A percentile compares a stretch with the other conserved stretches of the same genome.
phyloP scores from a whole-genome alignment of 2,888 invertebrate genomes.

The Ecliptopera silaceata region DNA sequence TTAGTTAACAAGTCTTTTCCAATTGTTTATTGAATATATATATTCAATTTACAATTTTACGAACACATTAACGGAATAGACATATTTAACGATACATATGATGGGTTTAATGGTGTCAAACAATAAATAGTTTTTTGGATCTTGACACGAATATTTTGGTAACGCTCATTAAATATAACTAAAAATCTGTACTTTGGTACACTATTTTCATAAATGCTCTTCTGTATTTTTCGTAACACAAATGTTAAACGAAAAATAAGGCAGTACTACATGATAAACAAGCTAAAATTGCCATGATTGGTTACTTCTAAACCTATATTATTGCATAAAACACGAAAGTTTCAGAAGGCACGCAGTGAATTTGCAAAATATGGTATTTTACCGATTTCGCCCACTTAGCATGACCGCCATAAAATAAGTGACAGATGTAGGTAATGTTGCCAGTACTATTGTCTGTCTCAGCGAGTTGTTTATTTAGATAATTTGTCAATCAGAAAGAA shows the following conservation, averaged over 20 bases:
- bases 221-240: slow-evolving; percentile 44
- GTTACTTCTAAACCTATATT: slow-evolving; percentile 18
- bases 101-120: slow-evolving; percentile 33
- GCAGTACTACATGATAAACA: slow-evolving; percentile 30
- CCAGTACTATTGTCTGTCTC: too few relatives aligned
- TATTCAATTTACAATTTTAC: slow-evolving; percentile 31
- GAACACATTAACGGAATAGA: slow-evolving; percentile 52
- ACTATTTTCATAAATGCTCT: slow-evolving; percentile 56
- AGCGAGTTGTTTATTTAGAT: too few relatives aligned
- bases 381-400: too few relatives aligned
- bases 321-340: slow-evolving; percentile 21
- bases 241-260: slow-evolving; percentile 39
- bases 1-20: slow-evolving; percentile 53
- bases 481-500: too few relatives aligned
- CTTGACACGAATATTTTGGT: slow-evolving; percentile 41
- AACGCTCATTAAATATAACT: slow-evolving; percentile 46
- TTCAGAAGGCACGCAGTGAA: slow-evolving; percentile 50
- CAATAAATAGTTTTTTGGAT: slow-evolving; percentile 32
- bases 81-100: slow-evolving; percentile 32
- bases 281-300: slow-evolving; percentile 48
- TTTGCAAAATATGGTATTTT: slow-evolving; percentile 24
- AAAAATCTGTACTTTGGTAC: slow-evolving; percentile 48
- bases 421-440: too few relatives aligned
- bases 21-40: slow-evolving; percentile 42
- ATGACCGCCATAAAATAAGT: too few relatives aligned